A percentile compares a stretch with the other conserved stretches of the same genome.
Conservation (phyloP, 2,113 vertebrate species). For the Eretmochelys imbricata region DNA sequence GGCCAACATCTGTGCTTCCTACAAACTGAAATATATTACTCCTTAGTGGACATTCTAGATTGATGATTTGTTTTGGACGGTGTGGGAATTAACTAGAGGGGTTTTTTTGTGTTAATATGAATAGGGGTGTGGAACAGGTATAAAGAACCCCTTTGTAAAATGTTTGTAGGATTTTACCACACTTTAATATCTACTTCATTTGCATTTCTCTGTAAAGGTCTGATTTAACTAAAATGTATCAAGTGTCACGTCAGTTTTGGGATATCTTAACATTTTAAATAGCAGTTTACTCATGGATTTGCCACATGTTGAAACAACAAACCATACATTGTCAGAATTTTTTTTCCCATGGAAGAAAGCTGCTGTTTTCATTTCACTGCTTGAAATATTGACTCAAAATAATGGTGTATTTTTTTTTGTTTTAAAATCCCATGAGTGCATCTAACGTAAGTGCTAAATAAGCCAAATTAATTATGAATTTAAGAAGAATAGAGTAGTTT, state of each 20-base stretch:
- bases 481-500: slow-evolving; percentile 9
- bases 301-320: slow-evolving; percentile 43
- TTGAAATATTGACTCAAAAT: slow-evolving; percentile 44
- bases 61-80: not conserved
- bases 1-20: slow-evolving; percentile 33
- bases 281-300: slow-evolving; percentile 28
- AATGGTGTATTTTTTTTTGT: not conserved
- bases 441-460: not conserved
- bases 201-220: not conserved
- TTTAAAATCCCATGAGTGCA: not conserved
- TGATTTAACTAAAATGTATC: slow-evolving; percentile 41
- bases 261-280: not conserved
- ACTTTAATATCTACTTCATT: slow-evolving; percentile 19
- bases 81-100: slow-evolving; percentile 18
- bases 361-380: slow-evolving; percentile 9
- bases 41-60: not conserved
- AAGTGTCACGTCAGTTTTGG: slow-evolving; percentile 5
- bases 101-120: slow-evolving; percentile 55
- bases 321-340: slow-evolving; percentile 8
- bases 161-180: not conserved
- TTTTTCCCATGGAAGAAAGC: not conserved
- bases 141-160: slow-evolving; percentile 53
- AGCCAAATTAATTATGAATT: slow-evolving; percentile 19
- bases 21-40: slow-evolving; percentile 46
- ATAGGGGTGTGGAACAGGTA: slow-evolving; percentile 18